Percentiles rank a stretch among this genome's conserved stretches.
Conservation (phyloP, 1,140 invertebrate species). For the Drosophila triauraria region DNA sequence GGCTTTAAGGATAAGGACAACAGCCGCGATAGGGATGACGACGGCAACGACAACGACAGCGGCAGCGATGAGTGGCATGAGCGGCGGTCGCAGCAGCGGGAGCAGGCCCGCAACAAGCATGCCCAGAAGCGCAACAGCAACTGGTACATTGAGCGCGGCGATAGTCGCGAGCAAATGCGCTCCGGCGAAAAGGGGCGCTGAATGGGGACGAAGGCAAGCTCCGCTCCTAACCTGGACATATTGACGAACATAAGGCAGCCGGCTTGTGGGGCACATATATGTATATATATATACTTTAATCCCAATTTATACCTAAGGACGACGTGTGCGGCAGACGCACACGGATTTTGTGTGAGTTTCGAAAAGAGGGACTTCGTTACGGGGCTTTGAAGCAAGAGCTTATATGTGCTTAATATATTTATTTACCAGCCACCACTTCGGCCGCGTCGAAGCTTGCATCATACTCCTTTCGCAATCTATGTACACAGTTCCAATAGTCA, state of each 20-base stretch:
- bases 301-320: conserved; percentile 41
- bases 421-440: conserved; percentile 29
- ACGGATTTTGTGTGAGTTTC: conserved; percentile 36
- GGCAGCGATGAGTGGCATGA: conserved; percentile 76
- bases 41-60: conserved; percentile 36
- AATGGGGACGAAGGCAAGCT: not conserved
- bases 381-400: conserved; percentile 23
- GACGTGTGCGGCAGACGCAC: conserved; percentile 23
- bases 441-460: conserved; percentile 27
- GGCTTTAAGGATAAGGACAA: not conserved
- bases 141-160: conserved; percentile 76
- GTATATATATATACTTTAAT: conserved; percentile 28
- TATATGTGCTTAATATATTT: conserved; percentile 40
- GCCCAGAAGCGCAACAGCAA: conserved; percentile 68
- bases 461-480: conserved; percentile 34
- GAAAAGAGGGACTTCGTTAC: conserved; percentile 7
- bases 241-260: not conserved
- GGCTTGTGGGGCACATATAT: conserved; percentile 14
- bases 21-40: conserved; percentile 5
- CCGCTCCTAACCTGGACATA: not conserved
- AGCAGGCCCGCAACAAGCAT: conserved; percentile 53
- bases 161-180: conserved; percentile 66
- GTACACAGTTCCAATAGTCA: conserved; percentile 28
- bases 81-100: conserved; percentile 74
- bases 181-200: conserved; percentile 47